Evolutionary conservation across 2,888 invertebrate genomes (phyloP), one percentile per base, ranked within the genome.

Genomic region (Ectemnius lituratus): DNA sequence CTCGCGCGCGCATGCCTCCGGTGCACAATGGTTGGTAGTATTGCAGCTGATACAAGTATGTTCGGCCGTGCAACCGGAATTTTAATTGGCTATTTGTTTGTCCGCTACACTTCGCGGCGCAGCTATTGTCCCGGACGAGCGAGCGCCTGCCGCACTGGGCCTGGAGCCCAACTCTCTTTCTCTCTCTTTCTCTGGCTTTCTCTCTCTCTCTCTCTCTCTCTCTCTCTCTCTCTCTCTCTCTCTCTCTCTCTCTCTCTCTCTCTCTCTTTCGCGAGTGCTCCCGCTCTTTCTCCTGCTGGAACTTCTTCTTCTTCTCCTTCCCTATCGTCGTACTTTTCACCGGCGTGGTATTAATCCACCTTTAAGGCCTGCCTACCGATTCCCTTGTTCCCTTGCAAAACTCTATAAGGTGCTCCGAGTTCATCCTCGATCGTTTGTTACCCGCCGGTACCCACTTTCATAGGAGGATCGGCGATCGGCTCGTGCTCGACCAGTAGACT

Each of bases 11-110:
- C 84, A 85, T 86, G 83, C 84, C 84, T 82, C 83, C 83, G 82
- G 67, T 82, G 84, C 84, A 85, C 84, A 86, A 86, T 86, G 84
- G 82, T 82, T 77, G 84, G 85, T 84, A 84, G 81, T 85, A 84
- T 82, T 73, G 87, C 87, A 84, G 86, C 85, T 84, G 87, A 85
- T 86, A 86, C 87, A 87, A 88, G 87, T 86, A 87, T 86, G 85
- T 87, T 87, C 86, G 37, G 85, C 86, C 84, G 84, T 86, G 85
- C 87, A 87, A 87, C 85, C 86, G 87, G 88, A 87, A 88, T 87
- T 88, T 88, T 88, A 88, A 88, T 88, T 88, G 87, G 87, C 87
- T 88, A 88, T 88, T 88, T 88, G 87, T 88, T 88, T 87, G 86
- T 80, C 83, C 87, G 86, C 83, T 87, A 86, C 87, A 86, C 83